These are phyloP conservation scores for Ooceraea biroi DNA, from an alignment of 1,140 invertebrate genomes.

Conservation along the genomic window DNA sequence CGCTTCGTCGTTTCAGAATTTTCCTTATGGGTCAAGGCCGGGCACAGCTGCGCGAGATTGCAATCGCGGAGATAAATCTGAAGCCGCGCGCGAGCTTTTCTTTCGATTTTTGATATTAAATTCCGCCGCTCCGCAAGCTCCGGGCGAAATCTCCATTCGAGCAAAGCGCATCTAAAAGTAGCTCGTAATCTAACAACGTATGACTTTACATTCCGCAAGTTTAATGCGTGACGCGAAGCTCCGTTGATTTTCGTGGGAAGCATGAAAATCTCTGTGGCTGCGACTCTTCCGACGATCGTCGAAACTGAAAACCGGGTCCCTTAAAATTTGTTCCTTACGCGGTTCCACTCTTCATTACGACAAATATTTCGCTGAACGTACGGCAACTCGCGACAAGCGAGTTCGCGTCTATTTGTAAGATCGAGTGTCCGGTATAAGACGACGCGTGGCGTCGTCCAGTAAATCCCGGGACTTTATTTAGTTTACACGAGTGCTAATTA, in stretches of 20 bases:
- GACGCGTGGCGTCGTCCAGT: slow-evolving; percentile 28
- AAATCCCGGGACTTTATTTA: slow-evolving; percentile 64
- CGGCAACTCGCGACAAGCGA: slow-evolving; percentile 7
- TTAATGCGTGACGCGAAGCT: background rate
- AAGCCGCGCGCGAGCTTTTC: background rate
- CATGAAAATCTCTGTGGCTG: no score
- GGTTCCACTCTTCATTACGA: background rate
- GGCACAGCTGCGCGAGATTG: background rate
- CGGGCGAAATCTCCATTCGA: background rate
- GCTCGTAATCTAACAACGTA: background rate
- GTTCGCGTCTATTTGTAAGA: slow-evolving; percentile 10
- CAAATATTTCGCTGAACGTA: background rate
- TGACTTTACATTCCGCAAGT: no score
- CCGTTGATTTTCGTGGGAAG: background rate
- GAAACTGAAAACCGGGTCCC: background rate
- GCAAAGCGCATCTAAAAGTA: background rate
- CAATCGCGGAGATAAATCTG: slow-evolving; percentile 11
- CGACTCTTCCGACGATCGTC: no score
- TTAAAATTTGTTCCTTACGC: background rate
- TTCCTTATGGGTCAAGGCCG: slow-evolving; percentile 26
- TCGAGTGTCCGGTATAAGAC: background rate
- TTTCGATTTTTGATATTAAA: slow-evolving; percentile 7
- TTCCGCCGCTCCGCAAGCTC: background rate
- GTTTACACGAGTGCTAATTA: slow-evolving; percentile 64
- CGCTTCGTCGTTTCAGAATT: slow-evolving; percentile 2